Conservation (phyloP, 2,113 vertebrate species). For the Lathamus discolor region DNA sequence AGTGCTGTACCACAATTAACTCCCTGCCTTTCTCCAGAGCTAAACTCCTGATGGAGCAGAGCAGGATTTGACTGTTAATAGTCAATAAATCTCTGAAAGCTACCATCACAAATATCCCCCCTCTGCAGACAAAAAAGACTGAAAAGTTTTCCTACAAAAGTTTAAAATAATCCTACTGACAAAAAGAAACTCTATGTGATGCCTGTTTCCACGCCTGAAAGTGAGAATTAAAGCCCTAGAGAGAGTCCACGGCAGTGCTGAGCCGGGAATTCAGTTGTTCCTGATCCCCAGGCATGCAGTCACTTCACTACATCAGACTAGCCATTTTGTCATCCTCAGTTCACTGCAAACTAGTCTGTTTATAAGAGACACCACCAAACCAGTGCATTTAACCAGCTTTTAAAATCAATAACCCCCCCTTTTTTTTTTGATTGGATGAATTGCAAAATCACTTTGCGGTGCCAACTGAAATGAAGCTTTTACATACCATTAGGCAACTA, state of each 20-base stretch:
- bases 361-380: conserved; percentile 7
- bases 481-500: conserved; percentile 62
- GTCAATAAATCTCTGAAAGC: neutral
- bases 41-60: neutral
- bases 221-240: conserved; percentile 36
- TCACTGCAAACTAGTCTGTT: conserved; percentile 25
- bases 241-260: conserved; percentile 31
- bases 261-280: conserved; percentile 56
- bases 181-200: conserved; percentile 19
- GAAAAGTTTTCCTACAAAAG: conserved; percentile 18
- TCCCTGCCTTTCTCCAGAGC: neutral
- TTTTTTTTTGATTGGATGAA: neutral
- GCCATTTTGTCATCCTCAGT: conserved; percentile 10
- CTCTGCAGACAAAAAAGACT: neutral
- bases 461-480: conserved; percentile 52
- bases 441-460: conserved; percentile 13
- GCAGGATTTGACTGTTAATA: neutral
- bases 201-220: neutral
- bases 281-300: conserved; percentile 46
- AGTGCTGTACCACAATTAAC: neutral
- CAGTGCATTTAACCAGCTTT: conserved; percentile 28
- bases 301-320: conserved; percentile 10
- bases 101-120: neutral
- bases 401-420: neutral
- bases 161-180: conserved; percentile 22